Percentiles rank a stretch among this genome's conserved stretches.
Conservation (phyloP, 1,140 invertebrate species). For the Anastatus disparis region DNA sequence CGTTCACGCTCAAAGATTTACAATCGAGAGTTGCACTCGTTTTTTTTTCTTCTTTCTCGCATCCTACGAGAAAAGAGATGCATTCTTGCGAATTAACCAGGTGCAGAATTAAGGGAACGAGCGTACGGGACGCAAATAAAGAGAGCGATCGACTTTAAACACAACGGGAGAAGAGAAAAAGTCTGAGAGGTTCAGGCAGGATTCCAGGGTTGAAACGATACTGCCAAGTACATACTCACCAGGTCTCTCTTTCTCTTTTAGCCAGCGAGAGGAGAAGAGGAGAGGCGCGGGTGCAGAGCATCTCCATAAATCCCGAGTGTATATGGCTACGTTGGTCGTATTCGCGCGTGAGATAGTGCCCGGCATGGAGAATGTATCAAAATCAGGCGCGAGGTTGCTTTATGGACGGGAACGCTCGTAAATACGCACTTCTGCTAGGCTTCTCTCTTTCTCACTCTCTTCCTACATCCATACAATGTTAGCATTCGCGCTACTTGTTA, state of each 20-base stretch:
- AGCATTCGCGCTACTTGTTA: background rate
- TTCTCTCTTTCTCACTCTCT: slow-evolving; percentile 44
- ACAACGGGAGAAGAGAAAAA: slow-evolving; percentile 25
- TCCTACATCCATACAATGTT: background rate
- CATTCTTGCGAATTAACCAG: slow-evolving; percentile 25
- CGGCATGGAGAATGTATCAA: slow-evolving; percentile 66
- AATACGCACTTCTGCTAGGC: slow-evolving; percentile 67
- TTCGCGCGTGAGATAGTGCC: slow-evolving; percentile 68
- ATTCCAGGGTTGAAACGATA: slow-evolving; percentile 52
- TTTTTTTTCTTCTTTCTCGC: no score
- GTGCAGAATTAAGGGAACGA: slow-evolving; percentile 5
- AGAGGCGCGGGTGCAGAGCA: slow-evolving; percentile 42
- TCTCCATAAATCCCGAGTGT: slow-evolving; percentile 65
- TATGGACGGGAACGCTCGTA: slow-evolving; percentile 68
- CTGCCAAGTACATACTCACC: slow-evolving; percentile 45
- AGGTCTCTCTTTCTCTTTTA: background rate
- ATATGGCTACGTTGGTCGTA: slow-evolving; percentile 66
- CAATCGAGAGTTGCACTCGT: background rate
- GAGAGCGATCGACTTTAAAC: background rate
- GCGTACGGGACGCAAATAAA: slow-evolving; percentile 22
- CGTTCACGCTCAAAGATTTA: background rate
- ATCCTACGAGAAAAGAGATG: background rate
- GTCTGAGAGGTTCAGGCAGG: slow-evolving; percentile 38
- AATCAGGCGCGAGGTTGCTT: slow-evolving; percentile 69
- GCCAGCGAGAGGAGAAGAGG: background rate